These are phyloP conservation scores for Dipodomys merriami DNA, from an alignment of 2,113 vertebrate genomes.

Conservation along the genomic window DNA sequence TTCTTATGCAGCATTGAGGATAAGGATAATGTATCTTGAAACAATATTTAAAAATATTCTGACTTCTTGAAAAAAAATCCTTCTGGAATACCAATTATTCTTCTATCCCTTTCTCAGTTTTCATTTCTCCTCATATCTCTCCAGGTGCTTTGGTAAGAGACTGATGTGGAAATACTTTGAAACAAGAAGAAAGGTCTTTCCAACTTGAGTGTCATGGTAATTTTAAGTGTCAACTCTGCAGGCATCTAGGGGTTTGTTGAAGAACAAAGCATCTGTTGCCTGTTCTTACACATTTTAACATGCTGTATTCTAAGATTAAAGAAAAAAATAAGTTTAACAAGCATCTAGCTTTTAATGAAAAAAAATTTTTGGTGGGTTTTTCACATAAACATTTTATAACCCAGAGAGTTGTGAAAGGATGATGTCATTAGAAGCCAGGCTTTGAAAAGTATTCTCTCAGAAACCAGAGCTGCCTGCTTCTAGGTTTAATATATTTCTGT, in stretches of 20 bases:
- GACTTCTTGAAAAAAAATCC: no score
- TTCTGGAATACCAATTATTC: no score
- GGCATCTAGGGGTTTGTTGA: not conserved
- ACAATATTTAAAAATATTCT: no score
- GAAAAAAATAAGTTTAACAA: not conserved
- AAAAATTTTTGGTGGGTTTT: slow-evolving; percentile 27
- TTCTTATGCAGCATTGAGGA: no score
- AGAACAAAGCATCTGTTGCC: slow-evolving; percentile 46
- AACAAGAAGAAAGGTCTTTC: slow-evolving; percentile 26
- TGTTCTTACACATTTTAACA: slow-evolving; percentile 49
- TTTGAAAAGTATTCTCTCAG: slow-evolving; percentile 60
- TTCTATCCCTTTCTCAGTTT: not conserved
- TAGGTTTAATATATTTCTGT: slow-evolving; percentile 23
- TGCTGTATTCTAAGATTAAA: not conserved
- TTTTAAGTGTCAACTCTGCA: slow-evolving; percentile 36
- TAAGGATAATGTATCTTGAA: no score
- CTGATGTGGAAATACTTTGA: slow-evolving; percentile 13
- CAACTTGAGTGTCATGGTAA: not conserved
- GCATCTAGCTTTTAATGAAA: slow-evolving; percentile 50
- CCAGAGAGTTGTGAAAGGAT: slow-evolving; percentile 27
- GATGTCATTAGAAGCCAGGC: not conserved
- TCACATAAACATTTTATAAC: slow-evolving; percentile 48
- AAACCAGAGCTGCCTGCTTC: slow-evolving; percentile 21
- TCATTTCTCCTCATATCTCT: not conserved
- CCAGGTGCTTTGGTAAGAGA: slow-evolving; percentile 5